Evolutionary conservation across 1,140 invertebrate genomes (phyloP), one percentile per base, ranked within the genome.

Genomic region (Xylocopa sonorina): DNA sequence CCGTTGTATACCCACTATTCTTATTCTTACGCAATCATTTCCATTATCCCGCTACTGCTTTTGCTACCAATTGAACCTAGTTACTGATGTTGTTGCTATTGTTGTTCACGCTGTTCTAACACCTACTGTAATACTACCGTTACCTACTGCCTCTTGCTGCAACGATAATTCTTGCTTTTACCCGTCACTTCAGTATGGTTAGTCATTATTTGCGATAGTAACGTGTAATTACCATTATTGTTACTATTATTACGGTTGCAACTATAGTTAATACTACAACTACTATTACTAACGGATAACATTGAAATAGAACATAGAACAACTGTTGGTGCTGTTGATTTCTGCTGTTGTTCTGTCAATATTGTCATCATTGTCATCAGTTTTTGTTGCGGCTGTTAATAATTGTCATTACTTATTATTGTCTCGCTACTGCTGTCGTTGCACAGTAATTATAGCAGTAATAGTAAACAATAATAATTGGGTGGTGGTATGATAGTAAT

Each of bases 271-370:
- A 41, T 68, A 34, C 51, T 68, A 53, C 58, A 48, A 51, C 43
- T 74, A 71, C 51, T 71, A 62, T 55, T 58, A 24, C 41, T 32
- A 24, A 60, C 62, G 16, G 32, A 48, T 60, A 62, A 58, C 46
- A 24, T 29, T 58, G 46, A n/a, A 32, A 51, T n/a, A n/a, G n/a
- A 29, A 29, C 32, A 67, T 67, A 67, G 27, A n/a, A 60, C 50
- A 78, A 62, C 21, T 60, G 57, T 60, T 71, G 75, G 75, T 71
- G 67, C 75, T 78, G 75, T 71, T 71, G 51, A 38, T 78, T 71
- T 43, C 55, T 51, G 32, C 55, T 71, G 43, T 69, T 69, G 55
- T 71, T 71, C 51, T 78, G 71, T 68, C 21, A 71, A 50, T 41
- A 41, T 75, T 66, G 62, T 18, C 32, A 53, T 64, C 29, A 74